Evolutionary conservation across 2,888 invertebrate genomes (phyloP).

Genomic region (Oxycera nigricornis): DNA sequence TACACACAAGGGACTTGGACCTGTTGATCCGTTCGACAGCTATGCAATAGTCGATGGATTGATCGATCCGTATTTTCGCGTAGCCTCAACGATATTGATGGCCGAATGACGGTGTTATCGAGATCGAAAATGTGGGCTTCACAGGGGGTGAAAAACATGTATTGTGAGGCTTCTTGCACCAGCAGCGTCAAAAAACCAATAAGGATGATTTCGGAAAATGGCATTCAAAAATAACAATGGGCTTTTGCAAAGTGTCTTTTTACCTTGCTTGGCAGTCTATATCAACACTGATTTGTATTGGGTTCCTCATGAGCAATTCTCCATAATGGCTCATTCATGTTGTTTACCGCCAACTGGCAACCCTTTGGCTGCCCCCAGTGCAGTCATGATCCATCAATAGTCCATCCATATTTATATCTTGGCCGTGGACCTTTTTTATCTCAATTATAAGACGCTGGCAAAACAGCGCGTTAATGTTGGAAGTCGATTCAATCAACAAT

Average conservation of each 20-base stretch:
- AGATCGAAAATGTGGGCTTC: too few relatives aligned
- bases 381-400: constrained; percentile 22
- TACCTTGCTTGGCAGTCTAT: neutral
- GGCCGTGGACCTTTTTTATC: constrained; percentile 50
- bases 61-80: constrained; percentile 8
- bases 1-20: neutral
- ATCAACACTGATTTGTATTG: neutral
- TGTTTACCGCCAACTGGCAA: neutral
- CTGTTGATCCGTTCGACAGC: neutral
- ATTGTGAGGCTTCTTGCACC: too few relatives aligned
- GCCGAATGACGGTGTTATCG: too few relatives aligned
- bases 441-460: constrained; percentile 50
- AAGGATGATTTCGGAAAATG: too few relatives aligned
- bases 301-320: neutral
- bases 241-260: neutral
- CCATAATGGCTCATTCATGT: neutral
- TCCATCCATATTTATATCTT: constrained; percentile 51
- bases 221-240: neutral
- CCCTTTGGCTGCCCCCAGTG: neutral
- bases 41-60: neutral
- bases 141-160: too few relatives aligned
- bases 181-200: too few relatives aligned
- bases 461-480: constrained; percentile 46
- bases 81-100: neutral
- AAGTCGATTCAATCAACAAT: constrained; percentile 47